These are phyloP conservation scores for Nestor notabilis DNA, from an alignment of 2,113 vertebrate genomes.

Conservation along the genomic window DNA sequence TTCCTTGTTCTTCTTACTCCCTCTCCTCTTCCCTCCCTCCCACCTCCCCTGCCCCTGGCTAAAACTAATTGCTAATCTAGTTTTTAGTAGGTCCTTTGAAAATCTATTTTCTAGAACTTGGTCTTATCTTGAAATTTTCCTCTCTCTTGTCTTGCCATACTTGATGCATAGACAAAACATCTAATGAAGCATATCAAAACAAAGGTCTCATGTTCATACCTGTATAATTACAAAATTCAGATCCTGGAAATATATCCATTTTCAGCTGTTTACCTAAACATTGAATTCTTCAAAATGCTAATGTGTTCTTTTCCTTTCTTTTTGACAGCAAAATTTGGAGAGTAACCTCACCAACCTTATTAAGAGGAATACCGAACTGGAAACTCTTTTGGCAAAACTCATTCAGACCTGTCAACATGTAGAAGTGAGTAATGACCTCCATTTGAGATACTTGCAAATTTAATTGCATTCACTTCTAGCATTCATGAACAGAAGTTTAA, in stretches of 20 bases:
- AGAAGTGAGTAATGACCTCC: conserved; percentile 84
- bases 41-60: no score
- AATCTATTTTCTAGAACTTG: background rate
- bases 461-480: background rate
- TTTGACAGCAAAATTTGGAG: conserved; percentile 92
- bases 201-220: background rate
- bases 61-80: background rate
- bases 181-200: background rate
- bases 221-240: background rate
- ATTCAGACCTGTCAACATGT: conserved; percentile 98
- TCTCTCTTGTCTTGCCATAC: background rate
- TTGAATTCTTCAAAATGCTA: background rate
- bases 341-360: conserved; percentile 95
- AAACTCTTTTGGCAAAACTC: conserved; percentile 95
- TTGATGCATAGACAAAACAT: background rate
- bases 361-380: conserved; percentile 98
- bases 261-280: background rate
- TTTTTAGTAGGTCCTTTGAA: background rate
- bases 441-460: background rate
- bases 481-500: background rate
- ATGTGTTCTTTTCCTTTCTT: conserved; percentile 22
- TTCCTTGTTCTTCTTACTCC: background rate
- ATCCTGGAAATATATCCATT: background rate
- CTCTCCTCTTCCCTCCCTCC: no score
- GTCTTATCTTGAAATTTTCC: background rate